Percentiles rank a stretch among this genome's conserved stretches.
Evolutionary conservation across 2,888 invertebrate species (phyloP).

Genomic region (Clunio marinus): DNA sequence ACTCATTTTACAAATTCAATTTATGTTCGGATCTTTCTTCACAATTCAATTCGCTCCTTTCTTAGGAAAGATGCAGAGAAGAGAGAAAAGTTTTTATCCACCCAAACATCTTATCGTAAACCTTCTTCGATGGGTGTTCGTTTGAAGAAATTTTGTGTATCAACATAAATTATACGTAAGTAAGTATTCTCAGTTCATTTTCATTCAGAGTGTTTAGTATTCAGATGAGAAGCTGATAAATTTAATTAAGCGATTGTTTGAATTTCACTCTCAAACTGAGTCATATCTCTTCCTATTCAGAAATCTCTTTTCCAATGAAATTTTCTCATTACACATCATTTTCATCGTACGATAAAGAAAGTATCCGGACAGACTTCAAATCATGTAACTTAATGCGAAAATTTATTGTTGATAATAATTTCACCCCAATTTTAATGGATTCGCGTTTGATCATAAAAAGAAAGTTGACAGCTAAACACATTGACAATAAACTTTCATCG

Average conservation of each 20-base stretch:
- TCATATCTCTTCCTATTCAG: neutral
- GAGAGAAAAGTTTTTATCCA: neutral
- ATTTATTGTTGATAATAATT: constrained; percentile 4
- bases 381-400: constrained; percentile 4
- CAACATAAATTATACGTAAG: constrained; percentile 20
- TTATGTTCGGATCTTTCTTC: neutral
- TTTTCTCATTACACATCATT: no score
- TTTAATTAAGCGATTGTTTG: constrained; percentile 36
- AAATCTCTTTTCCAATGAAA: no score
- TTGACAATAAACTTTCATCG: neutral
- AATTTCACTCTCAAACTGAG: neutral
- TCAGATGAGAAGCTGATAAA: constrained; percentile 35
- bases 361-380: constrained; percentile 4
- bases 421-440: constrained; percentile 1
- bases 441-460: neutral
- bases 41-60: neutral
- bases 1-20: constrained; percentile 10
- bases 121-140: neutral
- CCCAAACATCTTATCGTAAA: no score
- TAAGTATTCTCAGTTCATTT: neutral
- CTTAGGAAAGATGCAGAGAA: neutral
- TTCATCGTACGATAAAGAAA: neutral
- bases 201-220: constrained; percentile 23
- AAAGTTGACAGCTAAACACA: neutral
- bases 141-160: neutral